Percentiles rank a stretch among this genome's conserved stretches.
Evolutionary conservation across 2,888 invertebrate genomes (phyloP).

Genomic region (Pedicia rivosa): DNA sequence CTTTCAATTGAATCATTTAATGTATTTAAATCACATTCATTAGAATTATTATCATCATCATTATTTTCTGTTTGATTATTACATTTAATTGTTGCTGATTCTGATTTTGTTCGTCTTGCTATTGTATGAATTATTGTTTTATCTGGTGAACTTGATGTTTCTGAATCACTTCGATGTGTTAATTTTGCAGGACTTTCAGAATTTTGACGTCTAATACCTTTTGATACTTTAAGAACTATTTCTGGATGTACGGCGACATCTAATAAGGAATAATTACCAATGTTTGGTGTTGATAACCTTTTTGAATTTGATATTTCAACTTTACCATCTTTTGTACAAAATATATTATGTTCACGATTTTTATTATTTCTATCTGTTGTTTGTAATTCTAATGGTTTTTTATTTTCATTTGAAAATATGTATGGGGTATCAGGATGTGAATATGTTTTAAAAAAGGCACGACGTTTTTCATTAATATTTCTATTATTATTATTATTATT

Average conservation of each 20-base stretch:
- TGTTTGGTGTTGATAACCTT: conserved; percentile 21
- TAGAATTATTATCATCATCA: neutral
- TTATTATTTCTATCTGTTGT: conserved; percentile 5
- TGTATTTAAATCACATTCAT: too few relatives aligned
- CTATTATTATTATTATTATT: too few relatives aligned
- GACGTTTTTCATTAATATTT: neutral
- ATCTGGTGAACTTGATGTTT: too few relatives aligned
- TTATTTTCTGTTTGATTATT: neutral
- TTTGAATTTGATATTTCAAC: conserved; percentile 19
- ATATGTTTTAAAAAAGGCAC: conserved; percentile 19
- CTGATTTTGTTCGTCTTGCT: conserved; percentile 1
- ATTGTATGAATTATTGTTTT: too few relatives aligned
- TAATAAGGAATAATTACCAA: conserved; percentile 18
- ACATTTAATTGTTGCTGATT: neutral
- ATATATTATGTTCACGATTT: conserved; percentile 11
- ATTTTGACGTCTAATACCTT: too few relatives aligned
- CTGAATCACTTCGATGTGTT: too few relatives aligned
- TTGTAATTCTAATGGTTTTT: conserved; percentile 14
- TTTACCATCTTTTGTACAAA: conserved; percentile 17
- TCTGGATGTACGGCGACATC: conserved; percentile 24
- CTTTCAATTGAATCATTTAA: too few relatives aligned
- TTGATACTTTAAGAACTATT: conserved; percentile 20
- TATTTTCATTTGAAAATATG: conserved; percentile 23
- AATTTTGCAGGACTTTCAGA: neutral
- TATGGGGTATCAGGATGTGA: conserved; percentile 23